phyloP scores from a whole-genome alignment of 2,113 vertebrate genomes.

The Antigone vipio region DNA sequence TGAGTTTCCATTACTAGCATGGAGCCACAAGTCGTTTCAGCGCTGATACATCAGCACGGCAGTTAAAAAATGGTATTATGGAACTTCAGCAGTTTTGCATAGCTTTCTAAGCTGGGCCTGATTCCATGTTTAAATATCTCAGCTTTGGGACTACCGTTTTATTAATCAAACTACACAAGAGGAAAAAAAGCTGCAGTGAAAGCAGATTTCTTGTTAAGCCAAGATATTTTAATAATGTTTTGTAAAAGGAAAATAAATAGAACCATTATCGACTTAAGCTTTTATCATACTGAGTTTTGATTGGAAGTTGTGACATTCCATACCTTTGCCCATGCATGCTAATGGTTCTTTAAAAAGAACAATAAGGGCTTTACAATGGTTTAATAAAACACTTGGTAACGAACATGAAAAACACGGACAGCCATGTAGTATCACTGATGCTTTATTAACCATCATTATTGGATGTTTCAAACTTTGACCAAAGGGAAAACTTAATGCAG shows the following conservation, averaged over 20 bases:
- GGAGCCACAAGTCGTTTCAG: not conserved
- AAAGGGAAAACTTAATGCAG: not conserved
- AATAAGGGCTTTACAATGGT: not conserved
- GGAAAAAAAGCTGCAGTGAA: not conserved
- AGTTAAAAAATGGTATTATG: not conserved
- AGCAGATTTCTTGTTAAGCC: not conserved
- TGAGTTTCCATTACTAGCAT: not conserved
- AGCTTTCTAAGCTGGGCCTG: not conserved
- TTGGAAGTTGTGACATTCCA: not conserved
- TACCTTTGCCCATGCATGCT: not conserved
- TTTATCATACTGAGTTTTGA: not conserved
- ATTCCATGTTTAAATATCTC: not conserved
- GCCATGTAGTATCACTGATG: not conserved
- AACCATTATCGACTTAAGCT: not conserved
- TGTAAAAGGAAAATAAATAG: not conserved
- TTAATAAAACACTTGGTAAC: not conserved
- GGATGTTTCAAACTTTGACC: slow-evolving; percentile 26
- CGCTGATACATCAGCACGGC: not conserved
- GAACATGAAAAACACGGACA: not conserved
- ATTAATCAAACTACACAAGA: not conserved
- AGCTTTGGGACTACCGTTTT: not conserved
- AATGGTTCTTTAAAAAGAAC: not conserved
- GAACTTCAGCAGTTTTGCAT: not conserved
- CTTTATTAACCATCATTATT: not conserved
- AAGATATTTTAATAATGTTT: not conserved